phyloP scores from a whole-genome alignment of 2,888 invertebrate species.

The Chrysomela aeneicollis region DNA sequence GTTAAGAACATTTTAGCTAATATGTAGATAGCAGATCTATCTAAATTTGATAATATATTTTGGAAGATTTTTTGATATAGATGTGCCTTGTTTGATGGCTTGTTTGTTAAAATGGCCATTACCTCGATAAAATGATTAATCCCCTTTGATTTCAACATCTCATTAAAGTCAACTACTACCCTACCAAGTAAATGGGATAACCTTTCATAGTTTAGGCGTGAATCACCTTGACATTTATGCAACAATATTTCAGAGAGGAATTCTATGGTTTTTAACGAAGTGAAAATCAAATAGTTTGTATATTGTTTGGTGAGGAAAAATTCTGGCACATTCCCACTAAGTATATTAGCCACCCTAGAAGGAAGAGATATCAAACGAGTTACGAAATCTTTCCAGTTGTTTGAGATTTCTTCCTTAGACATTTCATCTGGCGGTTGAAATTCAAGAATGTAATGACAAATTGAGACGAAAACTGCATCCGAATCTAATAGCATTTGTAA shows the following conservation, averaged over 20 bases:
- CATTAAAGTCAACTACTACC: conserved; percentile 67
- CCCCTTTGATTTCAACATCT: conserved; percentile 60
- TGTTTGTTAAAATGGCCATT: conserved; percentile 64
- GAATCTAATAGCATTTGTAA: conserved; percentile 65
- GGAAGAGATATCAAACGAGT: conserved; percentile 75
- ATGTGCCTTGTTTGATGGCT: conserved; percentile 55
- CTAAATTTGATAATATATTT: conserved; percentile 65
- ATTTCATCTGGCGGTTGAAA: conserved; percentile 55
- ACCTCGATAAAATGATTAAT: conserved; percentile 66
- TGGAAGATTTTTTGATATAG: conserved; percentile 63
- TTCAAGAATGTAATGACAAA: conserved; percentile 48
- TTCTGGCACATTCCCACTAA: conserved; percentile 65
- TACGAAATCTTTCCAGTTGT: conserved; percentile 62
- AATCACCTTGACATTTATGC: conserved; percentile 54
- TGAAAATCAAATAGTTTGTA: conserved; percentile 67
- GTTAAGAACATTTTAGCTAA: conserved; percentile 67
- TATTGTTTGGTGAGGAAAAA: conserved; percentile 68
- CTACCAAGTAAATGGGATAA: conserved; percentile 66
- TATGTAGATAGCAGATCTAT: conserved; percentile 68
- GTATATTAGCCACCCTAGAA: conserved; percentile 73
- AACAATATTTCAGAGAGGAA: conserved; percentile 63
- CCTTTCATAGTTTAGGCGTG: conserved; percentile 49
- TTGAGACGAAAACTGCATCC: conserved; percentile 66
- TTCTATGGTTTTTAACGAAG: conserved; percentile 68
- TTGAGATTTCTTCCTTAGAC: conserved; percentile 40